phyloP scores from a whole-genome alignment of 2,888 invertebrate species.

The Drosophila affinis region DNA sequence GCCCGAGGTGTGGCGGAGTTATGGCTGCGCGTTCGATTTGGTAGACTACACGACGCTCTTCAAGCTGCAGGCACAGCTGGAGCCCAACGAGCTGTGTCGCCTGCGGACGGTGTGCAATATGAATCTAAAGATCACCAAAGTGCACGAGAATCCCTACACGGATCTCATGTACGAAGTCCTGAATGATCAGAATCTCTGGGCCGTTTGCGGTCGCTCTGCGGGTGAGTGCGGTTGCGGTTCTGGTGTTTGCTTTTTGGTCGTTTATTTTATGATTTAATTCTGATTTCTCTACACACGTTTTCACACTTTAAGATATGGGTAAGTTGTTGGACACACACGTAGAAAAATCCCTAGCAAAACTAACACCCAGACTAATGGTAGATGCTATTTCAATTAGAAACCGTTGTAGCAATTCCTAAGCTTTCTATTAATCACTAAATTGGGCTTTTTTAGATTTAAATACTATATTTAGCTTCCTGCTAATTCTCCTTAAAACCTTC shows the following conservation, averaged over 20 bases:
- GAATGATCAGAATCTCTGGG: slow-evolving; percentile 96
- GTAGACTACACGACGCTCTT: slow-evolving; percentile 94
- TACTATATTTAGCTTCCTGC: background rate
- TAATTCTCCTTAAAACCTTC: slow-evolving; percentile 44
- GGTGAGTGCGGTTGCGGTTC: slow-evolving; percentile 85
- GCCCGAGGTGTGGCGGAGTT: slow-evolving; percentile 83
- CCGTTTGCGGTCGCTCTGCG: slow-evolving; percentile 94
- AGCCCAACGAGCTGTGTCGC: slow-evolving; percentile 94
- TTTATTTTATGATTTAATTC: slow-evolving; percentile 56
- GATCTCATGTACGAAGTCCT: slow-evolving; percentile 96
- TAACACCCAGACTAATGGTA: background rate
- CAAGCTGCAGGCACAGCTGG: slow-evolving; percentile 87
- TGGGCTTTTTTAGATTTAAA: background rate
- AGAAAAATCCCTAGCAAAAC: background rate
- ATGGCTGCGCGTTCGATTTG: slow-evolving; percentile 90
- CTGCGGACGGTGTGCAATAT: slow-evolving; percentile 94
- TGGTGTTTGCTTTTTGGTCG: background rate
- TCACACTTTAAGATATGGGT: slow-evolving; percentile 65
- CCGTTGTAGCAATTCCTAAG: background rate
- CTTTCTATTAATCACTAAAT: background rate
- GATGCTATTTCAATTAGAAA: background rate
- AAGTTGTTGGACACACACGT: slow-evolving; percentile 49
- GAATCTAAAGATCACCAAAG: slow-evolving; percentile 89
- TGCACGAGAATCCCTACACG: slow-evolving; percentile 83
- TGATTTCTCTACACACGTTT: slow-evolving; percentile 55